A percentile compares a stretch with the other conserved stretches of the same genome.
These are phyloP conservation scores for Myotis davidii DNA, from an alignment of 2,113 vertebrate genomes.

Conservation along the genomic window DNA sequence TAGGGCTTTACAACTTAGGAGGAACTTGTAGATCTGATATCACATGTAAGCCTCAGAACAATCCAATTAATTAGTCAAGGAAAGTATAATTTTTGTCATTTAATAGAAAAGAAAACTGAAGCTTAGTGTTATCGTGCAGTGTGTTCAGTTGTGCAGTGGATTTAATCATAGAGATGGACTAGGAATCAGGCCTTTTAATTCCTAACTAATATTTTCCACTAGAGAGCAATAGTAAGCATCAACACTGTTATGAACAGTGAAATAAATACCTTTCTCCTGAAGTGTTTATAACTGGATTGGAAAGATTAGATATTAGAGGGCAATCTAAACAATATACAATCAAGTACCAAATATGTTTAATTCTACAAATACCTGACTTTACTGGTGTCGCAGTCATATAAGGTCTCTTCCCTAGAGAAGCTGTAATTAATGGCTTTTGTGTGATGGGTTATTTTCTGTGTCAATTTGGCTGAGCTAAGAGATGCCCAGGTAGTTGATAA, in stretches of 20 bases:
- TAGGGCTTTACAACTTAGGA: constrained; percentile 40
- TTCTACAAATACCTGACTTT: not conserved
- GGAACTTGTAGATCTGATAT: constrained; percentile 5
- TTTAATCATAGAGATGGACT: not conserved
- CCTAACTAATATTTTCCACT: not conserved
- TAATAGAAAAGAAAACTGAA: constrained; percentile 3
- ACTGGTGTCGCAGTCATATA: not conserved
- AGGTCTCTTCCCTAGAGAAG: not conserved
- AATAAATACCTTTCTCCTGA: not conserved
- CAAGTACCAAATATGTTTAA: not conserved
- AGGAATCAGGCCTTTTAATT: not conserved
- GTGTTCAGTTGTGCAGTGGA: not conserved
- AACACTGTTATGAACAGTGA: not conserved
- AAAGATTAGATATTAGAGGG: not conserved
- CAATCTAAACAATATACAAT: not conserved
- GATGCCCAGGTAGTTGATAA: not conserved
- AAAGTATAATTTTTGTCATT: not conserved
- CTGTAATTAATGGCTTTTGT: not conserved
- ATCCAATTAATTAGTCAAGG: constrained; percentile 27
- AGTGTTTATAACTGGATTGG: not conserved
- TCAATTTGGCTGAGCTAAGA: not conserved
- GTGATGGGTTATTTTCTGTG: not conserved
- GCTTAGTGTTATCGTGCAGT: not conserved
- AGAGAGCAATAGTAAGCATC: not conserved
- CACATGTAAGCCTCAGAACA: not conserved